phyloP scores from a whole-genome alignment of 2,888 invertebrate genomes.

The Eretmocerus hayati region DNA sequence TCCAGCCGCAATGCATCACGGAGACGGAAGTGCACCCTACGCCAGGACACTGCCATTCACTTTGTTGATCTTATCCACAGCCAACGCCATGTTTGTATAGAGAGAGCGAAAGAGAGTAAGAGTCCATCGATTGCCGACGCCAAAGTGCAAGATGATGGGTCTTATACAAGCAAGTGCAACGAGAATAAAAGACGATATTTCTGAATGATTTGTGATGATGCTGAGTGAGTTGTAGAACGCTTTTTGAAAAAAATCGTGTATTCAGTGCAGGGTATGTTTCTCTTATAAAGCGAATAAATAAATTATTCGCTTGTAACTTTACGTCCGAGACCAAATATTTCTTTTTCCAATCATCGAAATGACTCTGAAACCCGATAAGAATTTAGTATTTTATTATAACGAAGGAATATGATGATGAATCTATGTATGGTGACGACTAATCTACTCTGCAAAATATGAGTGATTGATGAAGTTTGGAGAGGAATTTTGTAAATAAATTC shows the following conservation, averaged over 20 bases:
- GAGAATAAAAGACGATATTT: no score
- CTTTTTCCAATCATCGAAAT: conserved; percentile 15
- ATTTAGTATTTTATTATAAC: conserved; percentile 40
- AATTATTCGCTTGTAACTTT: conserved; percentile 6
- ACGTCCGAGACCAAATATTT: conserved; percentile 36
- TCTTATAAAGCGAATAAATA: not conserved
- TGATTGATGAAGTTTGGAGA: conserved; percentile 10
- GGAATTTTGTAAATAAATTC: conserved; percentile 41
- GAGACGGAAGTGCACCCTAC: conserved; percentile 50
- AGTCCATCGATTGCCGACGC: not conserved
- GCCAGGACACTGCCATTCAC: conserved; percentile 28
- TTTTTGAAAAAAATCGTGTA: conserved; percentile 6
- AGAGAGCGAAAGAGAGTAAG: conserved; percentile 10
- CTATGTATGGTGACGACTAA: conserved; percentile 2
- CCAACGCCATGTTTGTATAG: conserved; percentile 37
- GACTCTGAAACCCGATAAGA: conserved; percentile 24
- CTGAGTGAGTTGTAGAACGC: conserved; percentile 2
- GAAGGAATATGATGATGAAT: conserved; percentile 23
- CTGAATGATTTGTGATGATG: not conserved
- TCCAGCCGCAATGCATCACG: conserved; percentile 81
- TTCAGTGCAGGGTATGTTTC: conserved; percentile 13
- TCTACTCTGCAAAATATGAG: no score
- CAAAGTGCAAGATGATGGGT: no score
- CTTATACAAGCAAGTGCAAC: no score
- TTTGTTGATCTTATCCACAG: conserved; percentile 36